Evolutionary conservation across 2,888 invertebrate genomes (phyloP), one percentile per base, ranked within the genome.

Genomic region (Lordiphosa andalusiaca): DNA sequence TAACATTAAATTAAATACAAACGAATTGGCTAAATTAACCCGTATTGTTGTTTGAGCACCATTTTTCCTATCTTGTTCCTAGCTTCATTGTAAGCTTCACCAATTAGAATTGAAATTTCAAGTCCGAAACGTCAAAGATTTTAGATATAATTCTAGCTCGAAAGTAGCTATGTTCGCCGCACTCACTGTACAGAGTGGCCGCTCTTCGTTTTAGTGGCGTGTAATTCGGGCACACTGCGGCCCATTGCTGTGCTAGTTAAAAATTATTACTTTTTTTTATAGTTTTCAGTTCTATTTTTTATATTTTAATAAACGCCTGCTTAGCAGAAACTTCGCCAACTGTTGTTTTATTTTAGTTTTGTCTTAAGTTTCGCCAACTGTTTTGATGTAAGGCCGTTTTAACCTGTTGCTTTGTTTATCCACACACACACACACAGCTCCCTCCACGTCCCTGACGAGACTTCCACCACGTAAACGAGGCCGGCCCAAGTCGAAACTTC

Each of bases 281-380:
- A 33, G 13, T 48, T 30, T 46, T 13, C 3, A 25, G 48, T 67
- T 44, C 13, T 6, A 39, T 63, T 44, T 38, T 25, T 55, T 72
- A 25, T 63, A 42, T 37, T 73, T 70, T 47, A 77, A 83, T 77
- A 80, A 77, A 83, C 56, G 30, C 38, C 9, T 23, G 30, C 35
- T 44, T 50, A 50, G 52, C 51, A 48, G 53, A 62, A 67, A 60
- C 21, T 5, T 41, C 25, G 52, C 47, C 46, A 46, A 52, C 60
- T 65, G 83, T 85, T 82, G 81, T 81, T 81, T 81, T 66, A 84
- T 73, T 70, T 82, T 69, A 4, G 39, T 66, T 73, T 66, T 23
- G n/a, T 9, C 13, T 59, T 62, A 53, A 64, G 58, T 57, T 38
- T 35, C 16, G 1, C 13, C 5, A 21, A 33, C 9, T 30, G 30